Base-by-base conservation (phyloP, 2,888 invertebrate species). In the Cheilosia grossa region DNA sequence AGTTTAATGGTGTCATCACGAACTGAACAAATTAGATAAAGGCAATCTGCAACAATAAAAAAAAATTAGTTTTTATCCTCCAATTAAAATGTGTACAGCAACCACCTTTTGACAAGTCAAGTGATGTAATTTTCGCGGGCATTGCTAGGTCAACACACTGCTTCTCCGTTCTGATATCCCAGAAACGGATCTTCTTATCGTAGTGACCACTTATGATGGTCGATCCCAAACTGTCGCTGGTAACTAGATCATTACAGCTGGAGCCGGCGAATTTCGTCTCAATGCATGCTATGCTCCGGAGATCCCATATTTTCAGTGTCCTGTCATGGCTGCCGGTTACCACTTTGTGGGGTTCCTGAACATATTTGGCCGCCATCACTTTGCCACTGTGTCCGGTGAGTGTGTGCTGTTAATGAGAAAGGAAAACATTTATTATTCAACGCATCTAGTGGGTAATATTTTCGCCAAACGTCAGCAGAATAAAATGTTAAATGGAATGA, bases 241-340 rank as follows among this genome's bases (percentile, higher is more conserved):
- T 97, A 88, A 98, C 98, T 85, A 99, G 93, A 93, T 99, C 99
- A 92, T 98, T 98, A 92, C 98, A 99, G 90, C 97, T 98, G 42
- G 98, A 99, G 49, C 98, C 98, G 74, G 98, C 98, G 90, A 98
- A 98, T 92, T 98, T 97, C 4, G 98, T 98, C 92, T 97, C 96
- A 88, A 96, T 95, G 95, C 98, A 98, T 77, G 97, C 95, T 92
- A 96, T 95, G 93, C 97, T 97, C 89, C 97, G 95, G 58, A 99
- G 94, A 93, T 99, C 99, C 99, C 99, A 99, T 90, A 99, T 96
- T 94, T 99, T 99, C 80, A 99, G 93, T 37, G 99, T 99, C 87
- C 99, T 95, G 93, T 99, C 99, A 93, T 98, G 97, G 92, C 99
- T 98, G 87, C 99, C 99, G 42, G 98, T 98, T 80, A 99, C 98